Evolutionary conservation across 2,797 vertebrate species (phyloP).

Genomic region (Tadarida brasiliensis): DNA sequence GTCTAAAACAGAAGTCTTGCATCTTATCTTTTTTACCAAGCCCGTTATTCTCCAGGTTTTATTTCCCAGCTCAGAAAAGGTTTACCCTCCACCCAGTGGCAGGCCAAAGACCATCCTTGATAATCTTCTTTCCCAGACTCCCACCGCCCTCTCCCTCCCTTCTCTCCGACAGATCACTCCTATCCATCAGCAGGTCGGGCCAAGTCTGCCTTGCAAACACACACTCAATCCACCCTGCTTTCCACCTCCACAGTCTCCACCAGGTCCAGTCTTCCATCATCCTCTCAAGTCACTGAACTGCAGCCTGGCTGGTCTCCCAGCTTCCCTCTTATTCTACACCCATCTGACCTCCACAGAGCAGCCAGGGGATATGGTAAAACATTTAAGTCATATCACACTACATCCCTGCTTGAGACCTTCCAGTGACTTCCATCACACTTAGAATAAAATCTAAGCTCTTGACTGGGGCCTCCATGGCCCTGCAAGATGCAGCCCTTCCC

Average conservation of each 20-base stretch:
- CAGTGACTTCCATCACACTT: background rate
- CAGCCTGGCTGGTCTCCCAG: background rate
- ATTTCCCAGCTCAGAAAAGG: background rate
- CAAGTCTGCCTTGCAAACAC: background rate
- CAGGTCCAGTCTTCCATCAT: background rate
- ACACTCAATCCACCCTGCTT: background rate
- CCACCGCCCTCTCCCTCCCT: background rate
- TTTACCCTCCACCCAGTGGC: background rate
- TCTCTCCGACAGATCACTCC: too few relatives aligned
- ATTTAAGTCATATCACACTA: background rate
- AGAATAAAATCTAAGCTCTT: background rate
- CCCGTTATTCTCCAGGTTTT: background rate
- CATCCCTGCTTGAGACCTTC: background rate
- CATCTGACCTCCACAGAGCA: background rate
- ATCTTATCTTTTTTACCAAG: background rate
- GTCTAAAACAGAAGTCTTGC: background rate
- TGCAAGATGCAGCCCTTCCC: background rate
- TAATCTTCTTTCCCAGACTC: background rate
- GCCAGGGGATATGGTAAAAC: background rate
- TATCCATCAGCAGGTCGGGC: background rate
- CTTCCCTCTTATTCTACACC: background rate
- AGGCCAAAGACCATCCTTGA: background rate
- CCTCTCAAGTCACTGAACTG: background rate
- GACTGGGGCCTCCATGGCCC: background rate
- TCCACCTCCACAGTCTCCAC: background rate